Base-by-base conservation (phyloP, 2,888 invertebrate species). In the Drosophila neonasuta region DNA sequence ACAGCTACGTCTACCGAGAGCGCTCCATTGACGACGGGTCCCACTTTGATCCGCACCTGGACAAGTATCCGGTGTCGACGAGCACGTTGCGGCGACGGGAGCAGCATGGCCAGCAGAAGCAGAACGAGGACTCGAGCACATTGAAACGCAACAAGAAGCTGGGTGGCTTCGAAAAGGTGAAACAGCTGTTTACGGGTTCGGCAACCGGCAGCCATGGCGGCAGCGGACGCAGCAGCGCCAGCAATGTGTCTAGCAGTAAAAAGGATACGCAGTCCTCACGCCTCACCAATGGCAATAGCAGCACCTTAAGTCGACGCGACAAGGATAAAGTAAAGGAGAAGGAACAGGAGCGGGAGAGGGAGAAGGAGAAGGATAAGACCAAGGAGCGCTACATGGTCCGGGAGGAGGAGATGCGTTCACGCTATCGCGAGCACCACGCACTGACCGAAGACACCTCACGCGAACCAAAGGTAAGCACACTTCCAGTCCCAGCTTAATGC, bases 161-260 rank as follows among this genome's bases (percentile, higher is more conserved):
- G 80, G 94, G 95, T 90, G 93, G 94, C 84, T 93, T 95, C 80
- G 95, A 95, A 90, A 95, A 94, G 92, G 95, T 95, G 78, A 96
- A 95, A 88, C 95, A 95, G 90, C 92, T 96, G 82, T 96, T 96
- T 91, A 94, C 93, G 82, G 93, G 94, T 91, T 29, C 11, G 9
- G 60, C 17, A 20, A 93, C 93, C 90, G 93, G 93, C 89, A 93
- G 93, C 78, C 92, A 92, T 71, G 93, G 86, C 1, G 87, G 89
- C 49, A 83, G 94, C 89, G 93, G 93, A 90, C 92, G 80, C 56
- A 81, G 81, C 68, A 84, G 79, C 30, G 80, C 86, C 65, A 88
- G 87, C 71, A 89, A 89, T 50, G 78, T 88, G 17, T 80, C 77
- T 54, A 71, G 78, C 29, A 71, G 72, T 61, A 84, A 85, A 3